Evolutionary conservation across 2,888 invertebrate genomes (phyloP).

Genomic region (Sphecodes monilicornis): DNA sequence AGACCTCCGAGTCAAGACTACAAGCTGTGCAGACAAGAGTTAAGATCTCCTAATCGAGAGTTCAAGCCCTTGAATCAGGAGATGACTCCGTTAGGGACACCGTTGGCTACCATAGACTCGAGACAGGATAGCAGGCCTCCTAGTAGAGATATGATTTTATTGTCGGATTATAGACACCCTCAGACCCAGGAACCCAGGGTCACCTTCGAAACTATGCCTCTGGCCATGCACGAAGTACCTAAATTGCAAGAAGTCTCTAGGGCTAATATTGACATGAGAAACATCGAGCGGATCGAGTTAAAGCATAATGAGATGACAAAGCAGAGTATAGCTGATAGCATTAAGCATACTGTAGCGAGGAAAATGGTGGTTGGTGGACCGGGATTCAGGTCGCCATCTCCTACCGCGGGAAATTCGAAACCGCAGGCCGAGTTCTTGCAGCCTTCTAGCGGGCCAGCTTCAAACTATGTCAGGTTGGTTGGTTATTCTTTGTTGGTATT

Average conservation of each 20-base stretch:
- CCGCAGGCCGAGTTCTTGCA: conserved; percentile 84
- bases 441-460: conserved; percentile 82
- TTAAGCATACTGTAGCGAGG: conserved; percentile 85
- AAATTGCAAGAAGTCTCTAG: conserved; percentile 71
- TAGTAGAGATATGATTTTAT: conserved; percentile 67
- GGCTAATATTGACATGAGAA: conserved; percentile 67
- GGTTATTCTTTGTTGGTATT: not conserved
- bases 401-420: conserved; percentile 86
- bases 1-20: conserved; percentile 66
- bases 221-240: conserved; percentile 66
- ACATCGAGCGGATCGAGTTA: conserved; percentile 75
- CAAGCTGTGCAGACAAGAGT: conserved; percentile 67
- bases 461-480: conserved; percentile 82
- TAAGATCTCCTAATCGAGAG: conserved; percentile 73
- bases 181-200: conserved; percentile 61
- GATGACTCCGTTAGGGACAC: conserved; percentile 38
- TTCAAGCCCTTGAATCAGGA: conserved; percentile 70
- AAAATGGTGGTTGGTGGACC: conserved; percentile 89
- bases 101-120: conserved; percentile 61
- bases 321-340: conserved; percentile 86
- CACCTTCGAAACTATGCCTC: conserved; percentile 69
- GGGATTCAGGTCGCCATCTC: conserved; percentile 86
- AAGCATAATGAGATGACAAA: conserved; percentile 86
- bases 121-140: conserved; percentile 70
- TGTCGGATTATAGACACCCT: conserved; percentile 66